These are phyloP conservation scores for Leucozona laternaria DNA, from an alignment of 2,888 invertebrate genomes.

Conservation along the genomic window DNA sequence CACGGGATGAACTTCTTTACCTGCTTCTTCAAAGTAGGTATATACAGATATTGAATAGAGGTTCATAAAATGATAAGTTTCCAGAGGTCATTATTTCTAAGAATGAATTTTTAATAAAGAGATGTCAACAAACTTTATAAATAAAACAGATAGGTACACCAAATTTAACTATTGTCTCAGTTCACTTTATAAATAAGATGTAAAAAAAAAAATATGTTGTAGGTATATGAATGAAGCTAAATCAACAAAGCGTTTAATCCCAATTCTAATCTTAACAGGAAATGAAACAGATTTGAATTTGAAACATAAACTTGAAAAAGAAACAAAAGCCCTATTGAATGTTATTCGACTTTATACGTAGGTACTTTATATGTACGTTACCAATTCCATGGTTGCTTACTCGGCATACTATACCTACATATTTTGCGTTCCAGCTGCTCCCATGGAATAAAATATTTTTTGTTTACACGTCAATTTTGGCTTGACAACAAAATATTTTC, in stretches of 20 bases:
- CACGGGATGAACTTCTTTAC: no score
- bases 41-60: no score
- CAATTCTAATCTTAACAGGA: slow-evolving; percentile 21
- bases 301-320: slow-evolving; percentile 6
- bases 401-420: background rate
- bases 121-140: background rate
- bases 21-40: no score
- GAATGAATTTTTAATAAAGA: background rate
- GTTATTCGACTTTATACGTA: no score
- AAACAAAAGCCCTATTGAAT: background rate
- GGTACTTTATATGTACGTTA: no score
- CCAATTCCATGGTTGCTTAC: slow-evolving; percentile 27
- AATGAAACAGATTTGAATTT: background rate
- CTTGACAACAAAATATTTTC: slow-evolving; percentile 22
- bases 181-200: background rate
- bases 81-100: background rate
- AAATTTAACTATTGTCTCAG: background rate
- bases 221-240: background rate
- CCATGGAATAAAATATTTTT: slow-evolving; percentile 7
- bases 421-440: background rate
- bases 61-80: no score
- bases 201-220: background rate
- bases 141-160: no score
- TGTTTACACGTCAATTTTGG: slow-evolving; percentile 17
- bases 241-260: background rate